Evolutionary conservation across 2,113 vertebrate species (phyloP), one percentile per base, ranked within the genome.

Genomic region (Prietella phreatophila): DNA sequence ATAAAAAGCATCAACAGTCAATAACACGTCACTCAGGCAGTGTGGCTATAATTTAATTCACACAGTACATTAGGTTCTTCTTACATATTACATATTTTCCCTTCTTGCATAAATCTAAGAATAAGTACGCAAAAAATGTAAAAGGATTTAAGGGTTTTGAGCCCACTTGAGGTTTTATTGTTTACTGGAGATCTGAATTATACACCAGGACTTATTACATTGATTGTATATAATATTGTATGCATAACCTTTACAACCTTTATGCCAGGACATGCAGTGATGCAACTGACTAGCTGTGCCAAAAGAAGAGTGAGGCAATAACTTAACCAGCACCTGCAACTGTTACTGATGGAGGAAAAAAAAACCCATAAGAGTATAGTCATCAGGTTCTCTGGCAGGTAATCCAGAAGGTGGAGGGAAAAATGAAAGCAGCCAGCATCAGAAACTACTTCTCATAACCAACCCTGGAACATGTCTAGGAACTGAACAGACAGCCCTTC

Each of bases 271-370:
- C 73, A 82, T 27, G 30, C 42, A 82, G 39, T 90, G 91, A 92
- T 89, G 91, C 90, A 92, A 92, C 47, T 83, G 76, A 69, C 85
- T 56, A 56, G 27, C 82, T 15, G 55, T 76, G 56, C 39, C 42
- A 60, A 89, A 90, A 89, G 55, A 85, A 86, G 78, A 84, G 81
- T 92, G 90, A 90, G 88, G 90, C 89, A 92, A 92, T 89, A 90
- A 75, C 71, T 83, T 90, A 55, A 82, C 85, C 88, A 84, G 88
- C 73, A 30, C 22, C 61, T 91, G 90, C 86, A 92, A 91, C 81
- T 89, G 82, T 83, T 90, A 90, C 61, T 75, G 75, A 84, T 86
- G 3, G 36, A 86, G 65, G 27, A 50, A 20, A 84, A 84, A 91
- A 50, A 9, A 50, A n/a, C n/a, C n/a, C 79, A 10, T 20, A 84